These are phyloP conservation scores for Himalopsyche phryganea DNA, from an alignment of 1,140 invertebrate genomes.

Conservation along the genomic window DNA sequence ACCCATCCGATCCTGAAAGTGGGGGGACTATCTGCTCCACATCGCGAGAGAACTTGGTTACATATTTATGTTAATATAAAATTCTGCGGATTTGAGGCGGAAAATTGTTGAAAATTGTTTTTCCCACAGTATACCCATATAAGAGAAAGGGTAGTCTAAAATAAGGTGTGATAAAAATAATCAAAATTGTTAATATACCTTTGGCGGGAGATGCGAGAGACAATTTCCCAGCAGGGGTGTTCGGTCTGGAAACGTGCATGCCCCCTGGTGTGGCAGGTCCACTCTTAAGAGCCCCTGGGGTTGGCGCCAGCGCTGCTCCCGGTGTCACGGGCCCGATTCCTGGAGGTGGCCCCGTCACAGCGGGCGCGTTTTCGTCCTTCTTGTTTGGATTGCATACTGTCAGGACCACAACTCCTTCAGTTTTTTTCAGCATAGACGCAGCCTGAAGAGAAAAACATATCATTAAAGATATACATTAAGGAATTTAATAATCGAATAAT, in stretches of 20 bases:
- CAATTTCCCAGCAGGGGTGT: conserved; percentile 38
- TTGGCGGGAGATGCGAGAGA: conserved; percentile 42
- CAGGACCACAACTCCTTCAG: conserved; percentile 80
- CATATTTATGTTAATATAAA: too few relatives aligned
- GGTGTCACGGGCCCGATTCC: conserved; percentile 32
- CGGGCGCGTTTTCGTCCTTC: conserved; percentile 52
- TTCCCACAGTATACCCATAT: too few relatives aligned
- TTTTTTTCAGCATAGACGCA: conserved; percentile 77
- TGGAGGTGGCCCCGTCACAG: conserved; percentile 6
- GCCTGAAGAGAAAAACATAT: conserved; percentile 57
- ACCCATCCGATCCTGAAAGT: too few relatives aligned
- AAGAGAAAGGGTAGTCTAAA: too few relatives aligned
- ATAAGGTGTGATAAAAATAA: too few relatives aligned
- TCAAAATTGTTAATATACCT: too few relatives aligned
- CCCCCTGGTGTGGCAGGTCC: conserved; percentile 15
- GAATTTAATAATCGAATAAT: too few relatives aligned
- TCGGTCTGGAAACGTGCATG: conserved; percentile 37
- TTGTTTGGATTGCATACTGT: conserved; percentile 84
- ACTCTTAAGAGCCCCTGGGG: conserved; percentile 16
- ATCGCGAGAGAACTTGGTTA: too few relatives aligned
- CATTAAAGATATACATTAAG: too few relatives aligned
- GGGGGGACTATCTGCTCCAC: too few relatives aligned
- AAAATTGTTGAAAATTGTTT: too few relatives aligned
- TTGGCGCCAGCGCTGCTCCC: conserved; percentile 14
- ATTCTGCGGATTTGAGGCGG: too few relatives aligned